Evolutionary conservation across 2,888 invertebrate genomes (phyloP).

Genomic region (Ophonus ardosiacus): DNA sequence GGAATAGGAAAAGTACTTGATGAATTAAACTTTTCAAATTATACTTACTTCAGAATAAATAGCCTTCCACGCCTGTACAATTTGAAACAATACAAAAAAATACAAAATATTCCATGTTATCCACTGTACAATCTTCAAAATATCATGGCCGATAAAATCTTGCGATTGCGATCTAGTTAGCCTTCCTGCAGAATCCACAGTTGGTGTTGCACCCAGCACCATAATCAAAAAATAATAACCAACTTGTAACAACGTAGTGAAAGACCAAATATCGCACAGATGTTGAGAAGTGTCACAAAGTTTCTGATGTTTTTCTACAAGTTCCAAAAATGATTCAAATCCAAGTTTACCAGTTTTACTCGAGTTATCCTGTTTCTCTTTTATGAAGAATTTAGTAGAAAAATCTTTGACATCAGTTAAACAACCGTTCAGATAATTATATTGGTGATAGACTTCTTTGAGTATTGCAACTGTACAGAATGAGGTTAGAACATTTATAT

Average conservation of each 20-base stretch:
- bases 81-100: neutral
- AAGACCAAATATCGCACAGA: neutral
- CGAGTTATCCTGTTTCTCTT: neutral
- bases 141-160: neutral
- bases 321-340: neutral
- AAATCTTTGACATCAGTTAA: conserved; percentile 11
- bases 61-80: conserved; percentile 3
- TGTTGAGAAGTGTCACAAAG: neutral
- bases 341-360: neutral
- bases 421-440: neutral
- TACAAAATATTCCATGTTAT: neutral
- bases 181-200: neutral
- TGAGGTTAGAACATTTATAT: neutral
- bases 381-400: neutral
- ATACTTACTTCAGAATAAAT: conserved; percentile 21
- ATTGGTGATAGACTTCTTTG: neutral
- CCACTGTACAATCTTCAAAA: neutral
- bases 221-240: conserved; percentile 24
- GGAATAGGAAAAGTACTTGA: no score
- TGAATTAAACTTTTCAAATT: no score
- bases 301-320: neutral
- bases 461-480: neutral
- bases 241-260: conserved; percentile 24
- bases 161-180: neutral
- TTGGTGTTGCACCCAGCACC: conserved; percentile 11